Conservation (phyloP, 1,140 invertebrate genomes). For the Nasonia vitripennis region DNA sequence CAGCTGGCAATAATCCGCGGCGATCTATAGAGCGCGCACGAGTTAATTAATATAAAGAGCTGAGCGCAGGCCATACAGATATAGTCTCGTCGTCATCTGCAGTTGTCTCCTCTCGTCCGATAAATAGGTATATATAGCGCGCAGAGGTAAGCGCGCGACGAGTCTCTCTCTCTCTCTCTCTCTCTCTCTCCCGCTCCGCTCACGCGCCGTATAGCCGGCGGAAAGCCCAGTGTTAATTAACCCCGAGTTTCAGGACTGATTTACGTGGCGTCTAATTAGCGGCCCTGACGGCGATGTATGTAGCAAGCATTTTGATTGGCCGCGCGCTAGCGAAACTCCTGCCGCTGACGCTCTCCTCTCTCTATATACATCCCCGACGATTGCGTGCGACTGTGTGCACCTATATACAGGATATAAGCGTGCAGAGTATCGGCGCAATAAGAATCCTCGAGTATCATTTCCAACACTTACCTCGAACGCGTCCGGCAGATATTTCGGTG, state of each 20-base stretch:
- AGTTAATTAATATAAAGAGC: conserved; percentile 51
- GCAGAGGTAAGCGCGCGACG: conserved; percentile 66
- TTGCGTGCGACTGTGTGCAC: background rate
- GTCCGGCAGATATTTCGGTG: too few species aligned
- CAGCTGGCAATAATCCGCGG: conserved; percentile 38
- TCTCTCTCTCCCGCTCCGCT: background rate
- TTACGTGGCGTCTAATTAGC: conserved; percentile 76
- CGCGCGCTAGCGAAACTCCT: conserved; percentile 37
- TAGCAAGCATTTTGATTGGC: conserved; percentile 75
- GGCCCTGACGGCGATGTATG: conserved; percentile 70
- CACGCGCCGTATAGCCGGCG: conserved; percentile 5
- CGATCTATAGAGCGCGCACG: conserved; percentile 15
- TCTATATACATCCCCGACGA: conserved; percentile 1
- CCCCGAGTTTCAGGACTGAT: conserved; percentile 75
- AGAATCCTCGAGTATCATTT: too few species aligned
- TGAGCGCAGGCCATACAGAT: background rate
- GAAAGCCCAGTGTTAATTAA: conserved; percentile 72
- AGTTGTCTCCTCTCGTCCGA: conserved; percentile 58
- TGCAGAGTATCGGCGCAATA: too few species aligned
- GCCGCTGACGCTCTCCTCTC: conserved; percentile 22
- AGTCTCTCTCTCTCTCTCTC: background rate
- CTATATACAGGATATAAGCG: too few species aligned
- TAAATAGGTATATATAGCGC: conserved; percentile 66
- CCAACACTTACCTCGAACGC: too few species aligned
- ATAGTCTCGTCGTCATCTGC: conserved; percentile 9